Evolutionary conservation across 2,888 invertebrate species (phyloP).

Genomic region (Philereme transversata): DNA sequence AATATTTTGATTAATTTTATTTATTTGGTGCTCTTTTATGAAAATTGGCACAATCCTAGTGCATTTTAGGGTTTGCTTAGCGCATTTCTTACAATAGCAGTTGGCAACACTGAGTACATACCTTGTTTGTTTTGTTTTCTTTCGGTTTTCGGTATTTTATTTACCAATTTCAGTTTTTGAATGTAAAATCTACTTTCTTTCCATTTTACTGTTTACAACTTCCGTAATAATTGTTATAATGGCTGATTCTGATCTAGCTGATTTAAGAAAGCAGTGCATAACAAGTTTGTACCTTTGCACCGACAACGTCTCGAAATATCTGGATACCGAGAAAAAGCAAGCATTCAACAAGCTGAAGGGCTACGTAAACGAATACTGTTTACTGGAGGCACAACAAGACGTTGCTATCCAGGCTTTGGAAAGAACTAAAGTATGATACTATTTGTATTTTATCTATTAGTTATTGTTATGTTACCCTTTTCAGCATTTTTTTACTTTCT

Average conservation of each 20-base stretch:
- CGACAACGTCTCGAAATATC: conserved; percentile 69
- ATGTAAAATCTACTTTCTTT: not conserved
- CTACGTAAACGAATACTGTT: conserved; percentile 65
- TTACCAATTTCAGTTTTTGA: not conserved
- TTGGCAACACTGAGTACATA: too few relatives aligned
- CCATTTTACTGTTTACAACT: too few relatives aligned
- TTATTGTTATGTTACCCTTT: too few relatives aligned
- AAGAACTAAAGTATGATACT: conserved; percentile 52
- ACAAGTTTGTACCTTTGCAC: conserved; percentile 67
- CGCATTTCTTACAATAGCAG: too few relatives aligned
- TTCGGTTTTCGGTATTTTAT: too few relatives aligned
- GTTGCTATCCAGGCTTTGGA: conserved; percentile 66
- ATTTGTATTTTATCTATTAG: too few relatives aligned
- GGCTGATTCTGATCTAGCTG: conserved; percentile 61
- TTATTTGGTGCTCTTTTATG: too few relatives aligned
- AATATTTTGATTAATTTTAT: too few relatives aligned
- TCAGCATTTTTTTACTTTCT: too few relatives aligned
- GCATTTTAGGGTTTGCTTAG: too few relatives aligned
- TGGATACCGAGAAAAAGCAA: conserved; percentile 62
- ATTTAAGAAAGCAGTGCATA: conserved; percentile 68
- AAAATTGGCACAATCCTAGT: too few relatives aligned
- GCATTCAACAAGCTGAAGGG: conserved; percentile 60
- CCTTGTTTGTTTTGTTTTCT: too few relatives aligned
- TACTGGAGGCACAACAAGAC: conserved; percentile 63
- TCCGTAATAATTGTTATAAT: conserved; percentile 32